These are phyloP conservation scores for Calliphora vicina DNA, from an alignment of 1,140 invertebrate genomes.

Conservation along the genomic window DNA sequence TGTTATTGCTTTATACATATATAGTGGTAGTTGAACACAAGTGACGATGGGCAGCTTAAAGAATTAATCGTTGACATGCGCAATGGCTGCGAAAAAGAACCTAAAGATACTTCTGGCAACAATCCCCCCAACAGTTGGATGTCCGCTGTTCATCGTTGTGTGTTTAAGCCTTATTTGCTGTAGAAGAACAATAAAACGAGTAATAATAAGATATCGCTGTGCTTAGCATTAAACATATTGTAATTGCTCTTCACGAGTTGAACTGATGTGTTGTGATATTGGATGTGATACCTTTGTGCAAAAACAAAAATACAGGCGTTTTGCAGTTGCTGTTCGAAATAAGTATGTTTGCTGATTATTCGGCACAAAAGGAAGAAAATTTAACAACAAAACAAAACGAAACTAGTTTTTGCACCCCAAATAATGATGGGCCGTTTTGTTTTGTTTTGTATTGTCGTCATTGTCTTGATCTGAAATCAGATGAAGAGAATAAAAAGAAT, in stretches of 20 bases:
- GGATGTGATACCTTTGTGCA: not conserved
- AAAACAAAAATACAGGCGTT: not conserved
- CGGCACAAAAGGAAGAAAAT: not conserved
- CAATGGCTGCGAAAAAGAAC: slow-evolving; percentile 24
- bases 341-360: not conserved
- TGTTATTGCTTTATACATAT: not conserved
- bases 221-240: slow-evolving; percentile 60
- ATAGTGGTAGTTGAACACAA: slow-evolving; percentile 19
- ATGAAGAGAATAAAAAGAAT: slow-evolving; percentile 47
- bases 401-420: slow-evolving; percentile 24
- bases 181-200: not conserved
- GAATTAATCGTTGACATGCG: slow-evolving; percentile 36
- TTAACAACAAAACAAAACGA: not conserved
- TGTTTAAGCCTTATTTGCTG: slow-evolving; percentile 16
- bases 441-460: slow-evolving; percentile 27
- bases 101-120: not conserved
- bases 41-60: slow-evolving; percentile 29
- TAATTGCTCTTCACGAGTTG: slow-evolving; percentile 53
- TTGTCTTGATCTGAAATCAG: slow-evolving; percentile 33
- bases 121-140: not conserved
- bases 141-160: not conserved
- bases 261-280: slow-evolving; percentile 36
- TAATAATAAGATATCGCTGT: slow-evolving; percentile 28
- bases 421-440: slow-evolving; percentile 22
- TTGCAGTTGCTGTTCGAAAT: not conserved